A percentile compares a stretch with the other conserved stretches of the same genome.
phyloP scores from a whole-genome alignment of 2,888 invertebrate genomes.

The Eupithecia insigniata region DNA sequence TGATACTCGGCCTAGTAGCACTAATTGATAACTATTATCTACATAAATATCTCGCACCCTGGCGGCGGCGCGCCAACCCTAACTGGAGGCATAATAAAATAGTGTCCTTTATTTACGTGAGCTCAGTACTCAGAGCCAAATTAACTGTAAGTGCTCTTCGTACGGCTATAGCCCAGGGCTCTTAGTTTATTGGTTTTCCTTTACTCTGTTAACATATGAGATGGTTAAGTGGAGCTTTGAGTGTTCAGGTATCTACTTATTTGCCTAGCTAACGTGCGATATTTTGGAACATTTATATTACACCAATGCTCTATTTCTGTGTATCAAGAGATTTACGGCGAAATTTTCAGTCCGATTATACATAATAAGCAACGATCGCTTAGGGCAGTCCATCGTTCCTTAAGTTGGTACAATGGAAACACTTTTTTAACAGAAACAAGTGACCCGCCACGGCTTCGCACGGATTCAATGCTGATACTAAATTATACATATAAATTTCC shows the following conservation, averaged over 20 bases:
- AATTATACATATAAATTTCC: no score
- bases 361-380: no score
- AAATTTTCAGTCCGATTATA: no score
- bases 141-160: constrained; percentile 46
- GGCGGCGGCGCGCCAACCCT: constrained; percentile 36
- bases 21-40: constrained; percentile 10
- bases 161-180: constrained; percentile 34
- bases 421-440: neutral
- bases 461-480: no score
- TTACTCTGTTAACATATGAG: constrained; percentile 39
- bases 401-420: no score
- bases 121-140: constrained; percentile 41
- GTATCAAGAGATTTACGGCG: no score
- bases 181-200: constrained; percentile 49
- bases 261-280: neutral
- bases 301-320: neutral
- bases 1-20: neutral
- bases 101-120: constrained; percentile 46
- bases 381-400: no score
- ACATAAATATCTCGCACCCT: neutral
- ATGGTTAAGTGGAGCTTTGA: constrained; percentile 24
- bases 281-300: neutral
- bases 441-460: no score
- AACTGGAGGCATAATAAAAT: constrained; percentile 42
- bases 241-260: neutral